Conservation (phyloP, 2,888 invertebrate genomes). For the Cephus nigrinus region DNA sequence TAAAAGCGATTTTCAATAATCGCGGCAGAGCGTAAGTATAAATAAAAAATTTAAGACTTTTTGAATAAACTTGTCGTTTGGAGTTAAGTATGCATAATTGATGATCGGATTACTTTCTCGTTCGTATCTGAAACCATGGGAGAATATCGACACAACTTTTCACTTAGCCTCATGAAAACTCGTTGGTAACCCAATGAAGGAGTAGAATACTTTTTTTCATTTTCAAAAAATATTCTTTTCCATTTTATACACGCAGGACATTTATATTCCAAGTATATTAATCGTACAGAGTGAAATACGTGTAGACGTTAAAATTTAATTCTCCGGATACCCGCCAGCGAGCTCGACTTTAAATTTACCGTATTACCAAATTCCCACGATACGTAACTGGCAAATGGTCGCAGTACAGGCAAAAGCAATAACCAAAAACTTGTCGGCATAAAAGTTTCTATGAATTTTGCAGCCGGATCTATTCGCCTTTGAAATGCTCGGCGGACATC, state of each 20-base stretch:
- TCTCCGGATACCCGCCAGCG: too few species aligned
- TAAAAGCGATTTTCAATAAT: not conserved
- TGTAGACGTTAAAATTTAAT: not conserved
- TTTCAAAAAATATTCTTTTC: not conserved
- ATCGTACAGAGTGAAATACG: not conserved
- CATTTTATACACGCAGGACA: not conserved
- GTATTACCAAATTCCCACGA: not conserved
- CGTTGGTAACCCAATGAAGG: not conserved
- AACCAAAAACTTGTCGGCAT: not conserved
- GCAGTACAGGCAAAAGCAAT: not conserved
- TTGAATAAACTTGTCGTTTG: not conserved
- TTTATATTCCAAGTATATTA: not conserved
- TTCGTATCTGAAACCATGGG: not conserved
- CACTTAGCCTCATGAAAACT: not conserved
- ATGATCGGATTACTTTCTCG: not conserved
- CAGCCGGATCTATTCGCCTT: conserved; percentile 93
- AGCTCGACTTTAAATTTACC: not conserved
- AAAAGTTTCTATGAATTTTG: conserved; percentile 27
- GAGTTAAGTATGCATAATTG: not conserved
- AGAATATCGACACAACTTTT: not conserved
- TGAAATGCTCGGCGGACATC: conserved; percentile 92
- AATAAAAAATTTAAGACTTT: not conserved
- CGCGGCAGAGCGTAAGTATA: not conserved
- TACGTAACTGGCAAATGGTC: not conserved
- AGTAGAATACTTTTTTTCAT: not conserved